Evolutionary conservation across 2,797 vertebrate species (phyloP).

Genomic region (Phrynocephalus guinanensis): DNA sequence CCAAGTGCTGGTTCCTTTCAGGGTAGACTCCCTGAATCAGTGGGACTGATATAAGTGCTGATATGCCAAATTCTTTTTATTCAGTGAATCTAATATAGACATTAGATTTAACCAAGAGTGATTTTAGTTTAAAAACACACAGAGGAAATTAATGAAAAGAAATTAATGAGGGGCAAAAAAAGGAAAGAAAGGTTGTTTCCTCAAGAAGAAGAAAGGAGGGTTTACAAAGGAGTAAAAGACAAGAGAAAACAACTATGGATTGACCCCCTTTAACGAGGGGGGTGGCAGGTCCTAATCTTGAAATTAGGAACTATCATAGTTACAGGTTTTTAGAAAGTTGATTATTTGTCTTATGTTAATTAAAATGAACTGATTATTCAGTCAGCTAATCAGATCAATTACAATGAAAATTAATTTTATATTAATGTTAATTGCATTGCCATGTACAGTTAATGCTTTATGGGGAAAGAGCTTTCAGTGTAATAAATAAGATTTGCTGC

Average conservation of each 20-base stretch:
- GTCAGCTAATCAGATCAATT: background rate
- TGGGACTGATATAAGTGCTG: no score
- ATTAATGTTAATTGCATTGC: background rate
- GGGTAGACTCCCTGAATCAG: no score
- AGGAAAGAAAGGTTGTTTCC: background rate
- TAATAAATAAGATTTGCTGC: background rate
- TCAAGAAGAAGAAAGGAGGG: background rate
- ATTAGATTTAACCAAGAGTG: no score
- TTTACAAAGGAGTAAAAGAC: background rate
- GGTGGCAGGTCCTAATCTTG: background rate
- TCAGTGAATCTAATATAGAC: no score
- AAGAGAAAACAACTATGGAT: background rate
- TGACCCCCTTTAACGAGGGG: background rate
- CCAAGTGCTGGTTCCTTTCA: no score
- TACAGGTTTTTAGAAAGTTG: background rate
- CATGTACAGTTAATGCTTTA: background rate
- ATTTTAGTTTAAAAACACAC: background rate
- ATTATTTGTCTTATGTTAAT: background rate
- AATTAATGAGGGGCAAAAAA: background rate
- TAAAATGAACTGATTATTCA: background rate
- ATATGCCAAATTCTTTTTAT: no score
- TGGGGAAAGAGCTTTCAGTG: background rate
- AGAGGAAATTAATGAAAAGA: background rate
- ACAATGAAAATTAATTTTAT: background rate
- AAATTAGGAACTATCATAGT: background rate